phyloP scores from a whole-genome alignment of 2,113 vertebrate genomes.

The Tragelaphus scriptus region DNA sequence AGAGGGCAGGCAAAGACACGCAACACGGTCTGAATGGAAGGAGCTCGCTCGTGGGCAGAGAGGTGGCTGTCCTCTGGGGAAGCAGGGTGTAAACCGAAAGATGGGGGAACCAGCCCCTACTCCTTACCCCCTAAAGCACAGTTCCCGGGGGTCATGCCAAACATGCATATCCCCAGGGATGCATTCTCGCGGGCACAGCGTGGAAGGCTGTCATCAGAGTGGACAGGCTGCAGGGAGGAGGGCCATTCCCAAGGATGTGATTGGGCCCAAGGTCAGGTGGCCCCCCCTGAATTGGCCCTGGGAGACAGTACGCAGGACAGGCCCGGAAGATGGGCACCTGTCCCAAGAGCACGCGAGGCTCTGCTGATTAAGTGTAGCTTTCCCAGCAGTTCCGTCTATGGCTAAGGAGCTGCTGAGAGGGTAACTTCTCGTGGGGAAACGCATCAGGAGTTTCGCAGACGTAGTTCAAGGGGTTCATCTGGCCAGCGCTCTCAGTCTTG shows the following conservation, averaged over 20 bases:
- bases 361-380: background rate
- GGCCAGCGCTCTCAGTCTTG: fast-evolving
- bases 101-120: fast-evolving
- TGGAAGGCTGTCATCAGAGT: background rate
- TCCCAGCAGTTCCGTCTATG: background rate
- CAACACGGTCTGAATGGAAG: background rate
- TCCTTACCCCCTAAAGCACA: background rate
- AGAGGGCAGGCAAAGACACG: fast-evolving
- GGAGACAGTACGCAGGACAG: background rate
- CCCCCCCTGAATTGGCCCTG: background rate
- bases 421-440: background rate
- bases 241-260: background rate
- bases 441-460: background rate
- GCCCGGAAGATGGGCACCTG: background rate
- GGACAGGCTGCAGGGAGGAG: background rate
- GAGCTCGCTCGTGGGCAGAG: background rate
- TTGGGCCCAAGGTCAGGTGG: background rate
- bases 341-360: background rate
- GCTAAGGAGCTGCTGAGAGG: background rate
- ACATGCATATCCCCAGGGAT: background rate
- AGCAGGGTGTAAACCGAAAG: background rate
- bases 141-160: too few relatives aligned
- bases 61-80: background rate
- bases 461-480: background rate
- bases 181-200: too few relatives aligned